Conservation (phyloP, 1,140 invertebrate genomes). For the Callitettix versicolor region DNA sequence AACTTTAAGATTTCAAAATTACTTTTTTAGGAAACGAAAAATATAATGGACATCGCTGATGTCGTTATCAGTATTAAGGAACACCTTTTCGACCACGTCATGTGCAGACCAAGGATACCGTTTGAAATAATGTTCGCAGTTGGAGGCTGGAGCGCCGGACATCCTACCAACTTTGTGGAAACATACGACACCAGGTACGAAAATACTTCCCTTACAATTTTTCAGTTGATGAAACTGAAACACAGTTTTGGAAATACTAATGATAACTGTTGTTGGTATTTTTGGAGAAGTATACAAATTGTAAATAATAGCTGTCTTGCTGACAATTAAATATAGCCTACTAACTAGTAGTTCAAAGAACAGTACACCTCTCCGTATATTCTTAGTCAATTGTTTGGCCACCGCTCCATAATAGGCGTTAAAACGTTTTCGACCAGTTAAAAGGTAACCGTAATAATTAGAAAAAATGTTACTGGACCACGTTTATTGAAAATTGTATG, state of each 20-base stretch:
- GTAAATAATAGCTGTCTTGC: not conserved
- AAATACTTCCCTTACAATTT: not conserved
- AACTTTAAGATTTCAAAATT: too few relatives aligned
- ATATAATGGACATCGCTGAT: conserved; percentile 5
- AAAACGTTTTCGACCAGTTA: too few relatives aligned
- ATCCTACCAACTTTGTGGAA: conserved; percentile 66
- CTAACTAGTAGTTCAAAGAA: not conserved
- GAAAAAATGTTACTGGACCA: too few relatives aligned
- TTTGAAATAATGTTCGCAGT: conserved; percentile 57
- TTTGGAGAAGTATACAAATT: not conserved
- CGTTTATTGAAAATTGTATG: too few relatives aligned
- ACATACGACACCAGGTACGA: conserved; percentile 54
- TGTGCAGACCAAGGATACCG: conserved; percentile 44
- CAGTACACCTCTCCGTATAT: not conserved
- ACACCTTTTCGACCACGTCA: not conserved
- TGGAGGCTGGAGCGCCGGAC: conserved; percentile 67
- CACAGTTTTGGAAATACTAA: not conserved
- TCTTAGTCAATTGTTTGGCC: too few relatives aligned
- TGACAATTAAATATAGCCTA: not conserved
- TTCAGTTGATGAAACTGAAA: not conserved
- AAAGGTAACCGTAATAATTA: too few relatives aligned
- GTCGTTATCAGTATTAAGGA: not conserved
- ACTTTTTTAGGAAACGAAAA: not conserved
- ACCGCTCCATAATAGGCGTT: too few relatives aligned
- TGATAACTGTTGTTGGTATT: not conserved